These are phyloP conservation scores for Synaphobranchus kaupii DNA, from an alignment of 2,797 vertebrate genomes.

Conservation along the genomic window DNA sequence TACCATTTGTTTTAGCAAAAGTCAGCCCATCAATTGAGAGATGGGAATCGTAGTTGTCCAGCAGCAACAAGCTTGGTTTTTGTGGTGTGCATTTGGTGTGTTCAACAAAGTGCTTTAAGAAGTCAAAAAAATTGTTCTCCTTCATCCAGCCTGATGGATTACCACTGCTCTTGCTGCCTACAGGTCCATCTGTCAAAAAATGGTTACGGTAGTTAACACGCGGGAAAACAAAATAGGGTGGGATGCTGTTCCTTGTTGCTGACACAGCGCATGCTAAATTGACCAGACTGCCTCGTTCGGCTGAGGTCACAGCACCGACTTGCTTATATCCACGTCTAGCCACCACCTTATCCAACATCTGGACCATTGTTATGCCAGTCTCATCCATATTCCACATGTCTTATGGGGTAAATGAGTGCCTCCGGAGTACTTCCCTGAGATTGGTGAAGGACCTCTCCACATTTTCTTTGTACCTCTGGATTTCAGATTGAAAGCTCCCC, in stretches of 20 bases:
- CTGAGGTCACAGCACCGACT: slow-evolving; percentile 32
- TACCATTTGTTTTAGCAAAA: background rate
- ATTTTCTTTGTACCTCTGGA: too few species aligned
- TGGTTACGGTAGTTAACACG: slow-evolving; percentile 20
- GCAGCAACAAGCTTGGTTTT: background rate
- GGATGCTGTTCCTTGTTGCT: slow-evolving; percentile 21
- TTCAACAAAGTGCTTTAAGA: background rate
- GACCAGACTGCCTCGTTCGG: slow-evolving; percentile 33
- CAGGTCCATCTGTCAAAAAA: slow-evolving; percentile 5
- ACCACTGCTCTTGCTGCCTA: background rate
- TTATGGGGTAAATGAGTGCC: background rate
- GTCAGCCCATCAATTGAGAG: slow-evolving; percentile 1
- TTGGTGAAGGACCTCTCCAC: too few species aligned
- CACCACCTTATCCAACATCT: slow-evolving; percentile 27
- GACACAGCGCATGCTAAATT: slow-evolving; percentile 7
- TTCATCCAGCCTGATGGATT: background rate
- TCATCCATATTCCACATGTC: too few species aligned
- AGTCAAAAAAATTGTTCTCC: background rate
- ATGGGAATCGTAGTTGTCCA: slow-evolving; percentile 14
- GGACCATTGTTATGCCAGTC: slow-evolving; percentile 18
- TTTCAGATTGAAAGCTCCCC: too few species aligned
- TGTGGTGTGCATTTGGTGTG: background rate
- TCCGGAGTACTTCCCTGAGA: too few species aligned
- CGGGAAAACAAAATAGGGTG: slow-evolving; percentile 20
- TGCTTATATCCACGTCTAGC: slow-evolving; percentile 34